These are phyloP conservation scores for Pogonomyrmex barbatus DNA, from an alignment of 1,140 invertebrate species.

Conservation along the genomic window DNA sequence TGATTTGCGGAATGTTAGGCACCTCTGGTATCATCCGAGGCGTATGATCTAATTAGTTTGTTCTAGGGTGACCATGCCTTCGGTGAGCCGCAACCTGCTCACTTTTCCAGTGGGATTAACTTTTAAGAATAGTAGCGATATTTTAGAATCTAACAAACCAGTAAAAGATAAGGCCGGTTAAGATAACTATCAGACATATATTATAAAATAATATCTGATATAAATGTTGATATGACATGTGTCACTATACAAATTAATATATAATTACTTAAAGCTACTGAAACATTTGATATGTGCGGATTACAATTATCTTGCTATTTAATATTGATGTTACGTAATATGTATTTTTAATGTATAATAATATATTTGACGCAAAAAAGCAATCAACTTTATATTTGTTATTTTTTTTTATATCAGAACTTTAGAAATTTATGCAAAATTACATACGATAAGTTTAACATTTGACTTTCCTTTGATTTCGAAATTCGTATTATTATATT, in stretches of 20 bases:
- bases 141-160: neutral
- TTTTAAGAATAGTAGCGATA: constrained; percentile 50
- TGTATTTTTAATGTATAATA: no score
- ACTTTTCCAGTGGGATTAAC: constrained; percentile 81
- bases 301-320: neutral
- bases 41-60: constrained; percentile 84
- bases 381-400: neutral
- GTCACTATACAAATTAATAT: neutral
- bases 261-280: neutral
- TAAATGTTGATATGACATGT: neutral
- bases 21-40: constrained; percentile 81
- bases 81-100: constrained; percentile 79
- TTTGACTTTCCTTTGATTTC: neutral
- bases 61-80: constrained; percentile 82
- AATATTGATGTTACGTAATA: neutral
- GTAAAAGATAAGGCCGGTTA: neutral
- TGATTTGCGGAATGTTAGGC: constrained; percentile 78
- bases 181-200: neutral
- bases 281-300: neutral
- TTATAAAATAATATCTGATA: neutral
- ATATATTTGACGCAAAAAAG: neutral
- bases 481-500: neutral
- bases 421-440: neutral
- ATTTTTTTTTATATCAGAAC: neutral
- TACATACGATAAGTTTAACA: neutral